Evolutionary conservation across 2,113 vertebrate genomes (phyloP).

Genomic region (Cairina moschata): DNA sequence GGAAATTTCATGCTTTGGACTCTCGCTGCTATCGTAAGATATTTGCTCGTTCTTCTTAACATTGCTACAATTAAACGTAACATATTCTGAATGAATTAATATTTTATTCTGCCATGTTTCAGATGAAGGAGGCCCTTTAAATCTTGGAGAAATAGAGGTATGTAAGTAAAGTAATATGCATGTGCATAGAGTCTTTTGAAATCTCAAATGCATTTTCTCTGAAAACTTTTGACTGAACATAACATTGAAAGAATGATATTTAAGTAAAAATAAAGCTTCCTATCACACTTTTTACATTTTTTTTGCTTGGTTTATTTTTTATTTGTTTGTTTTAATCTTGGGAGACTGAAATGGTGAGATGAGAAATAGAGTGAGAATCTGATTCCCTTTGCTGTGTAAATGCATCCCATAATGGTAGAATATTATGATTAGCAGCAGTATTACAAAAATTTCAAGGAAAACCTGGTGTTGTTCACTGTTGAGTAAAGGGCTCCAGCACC

Average conservation of each 20-base stretch:
- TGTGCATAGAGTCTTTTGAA: not conserved
- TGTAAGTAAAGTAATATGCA: conserved; percentile 19
- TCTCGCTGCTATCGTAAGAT: conserved; percentile 93
- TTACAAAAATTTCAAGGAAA: not conserved
- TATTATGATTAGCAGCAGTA: not conserved
- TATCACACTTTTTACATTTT: not conserved
- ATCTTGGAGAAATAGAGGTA: conserved; percentile 93
- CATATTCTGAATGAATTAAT: not conserved
- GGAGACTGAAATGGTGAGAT: not conserved
- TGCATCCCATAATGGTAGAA: not conserved
- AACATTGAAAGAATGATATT: fast-evolving
- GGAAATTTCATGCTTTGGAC: conserved; percentile 88
- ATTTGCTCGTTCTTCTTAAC: not conserved
- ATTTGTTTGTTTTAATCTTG: not conserved
- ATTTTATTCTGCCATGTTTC: conserved; percentile 36
- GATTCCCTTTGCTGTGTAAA: not conserved
- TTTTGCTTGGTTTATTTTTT: no score
- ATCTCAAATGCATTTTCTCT: not conserved
- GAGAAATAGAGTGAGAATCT: not conserved
- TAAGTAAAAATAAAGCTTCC: not conserved
- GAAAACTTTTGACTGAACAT: not conserved
- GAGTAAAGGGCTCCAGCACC: not conserved
- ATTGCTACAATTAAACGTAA: not conserved
- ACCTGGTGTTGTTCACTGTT: not conserved
- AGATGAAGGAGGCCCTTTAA: conserved; percentile 88